Evolutionary conservation across 2,797 vertebrate species (phyloP).

Genomic region (Danio choprae): DNA sequence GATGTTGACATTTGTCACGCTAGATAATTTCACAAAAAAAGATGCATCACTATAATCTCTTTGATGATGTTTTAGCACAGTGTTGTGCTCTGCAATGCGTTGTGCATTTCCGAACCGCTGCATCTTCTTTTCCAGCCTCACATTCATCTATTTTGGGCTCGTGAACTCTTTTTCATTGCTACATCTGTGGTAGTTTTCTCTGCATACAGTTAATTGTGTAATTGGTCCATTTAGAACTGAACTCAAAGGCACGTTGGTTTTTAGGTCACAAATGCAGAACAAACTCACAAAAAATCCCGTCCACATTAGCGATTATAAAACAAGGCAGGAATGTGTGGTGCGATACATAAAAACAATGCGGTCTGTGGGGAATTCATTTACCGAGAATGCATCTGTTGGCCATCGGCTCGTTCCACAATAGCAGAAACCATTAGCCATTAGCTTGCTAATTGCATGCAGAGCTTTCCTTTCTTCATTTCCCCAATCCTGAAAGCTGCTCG

Average conservation of each 20-base stretch:
- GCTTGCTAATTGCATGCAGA: constrained; percentile 72
- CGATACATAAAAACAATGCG: constrained; percentile 78
- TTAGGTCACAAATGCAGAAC: constrained; percentile 39
- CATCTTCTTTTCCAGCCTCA: constrained; percentile 40
- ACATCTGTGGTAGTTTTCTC: constrained; percentile 19
- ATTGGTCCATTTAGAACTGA: constrained; percentile 25
- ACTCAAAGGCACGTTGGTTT: constrained; percentile 30
- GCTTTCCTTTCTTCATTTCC: constrained; percentile 50
- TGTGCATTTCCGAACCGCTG: constrained; percentile 33
- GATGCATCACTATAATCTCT: constrained; percentile 33
- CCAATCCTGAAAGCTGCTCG: constrained; percentile 28
- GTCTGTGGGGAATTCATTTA: constrained; percentile 76
- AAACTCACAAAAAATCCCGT: constrained; percentile 25
- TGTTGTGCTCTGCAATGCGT: constrained; percentile 62
- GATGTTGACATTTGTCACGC: constrained; percentile 29
- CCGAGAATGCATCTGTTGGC: constrained; percentile 75
- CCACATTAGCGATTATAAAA: constrained; percentile 79
- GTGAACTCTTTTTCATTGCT: constrained; percentile 15
- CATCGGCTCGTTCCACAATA: constrained; percentile 70
- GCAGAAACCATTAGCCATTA: constrained; percentile 66
- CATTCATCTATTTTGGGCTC: constrained; percentile 34
- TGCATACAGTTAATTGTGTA: constrained; percentile 31
- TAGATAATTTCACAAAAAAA: constrained; percentile 5
- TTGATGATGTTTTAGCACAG: constrained; percentile 58
- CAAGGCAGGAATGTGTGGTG: constrained; percentile 76